Evolutionary conservation across 92 coral and sea anemone species (phyloP).

Genomic region (Palythoa caribaeorum): DNA sequence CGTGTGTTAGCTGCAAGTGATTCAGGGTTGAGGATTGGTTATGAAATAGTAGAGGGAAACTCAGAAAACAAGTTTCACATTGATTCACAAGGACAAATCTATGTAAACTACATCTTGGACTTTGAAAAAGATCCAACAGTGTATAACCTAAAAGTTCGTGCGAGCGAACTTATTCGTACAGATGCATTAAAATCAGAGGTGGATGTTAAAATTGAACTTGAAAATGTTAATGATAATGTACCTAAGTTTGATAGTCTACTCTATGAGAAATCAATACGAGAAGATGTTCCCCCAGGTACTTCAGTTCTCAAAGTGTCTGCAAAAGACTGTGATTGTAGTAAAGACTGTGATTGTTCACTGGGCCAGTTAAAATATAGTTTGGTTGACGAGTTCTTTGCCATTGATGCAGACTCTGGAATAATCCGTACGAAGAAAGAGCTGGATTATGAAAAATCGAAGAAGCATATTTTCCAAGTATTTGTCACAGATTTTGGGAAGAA

Average conservation of each 20-base stretch:
- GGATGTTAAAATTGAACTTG: constrained; percentile 77
- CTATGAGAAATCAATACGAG: constrained; percentile 64
- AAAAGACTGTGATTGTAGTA: constrained; percentile 83
- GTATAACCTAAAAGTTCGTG: constrained; percentile 73
- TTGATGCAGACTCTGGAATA: constrained; percentile 77
- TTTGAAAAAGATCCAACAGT: constrained; percentile 59
- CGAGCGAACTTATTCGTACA: constrained; percentile 75
- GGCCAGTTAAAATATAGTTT: constrained; percentile 76
- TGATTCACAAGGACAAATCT: constrained; percentile 65
- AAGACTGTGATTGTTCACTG: constrained; percentile 60
- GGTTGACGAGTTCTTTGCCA: constrained; percentile 54
- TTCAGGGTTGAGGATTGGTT: constrained; percentile 84
- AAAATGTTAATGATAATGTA: constrained; percentile 79
- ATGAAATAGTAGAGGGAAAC: constrained; percentile 67
- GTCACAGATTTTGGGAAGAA: constrained; percentile 78
- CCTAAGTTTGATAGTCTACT: constrained; percentile 62
- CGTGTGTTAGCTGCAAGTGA: constrained; percentile 78
- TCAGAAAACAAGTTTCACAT: constrained; percentile 63
- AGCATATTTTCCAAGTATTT: constrained; percentile 67
- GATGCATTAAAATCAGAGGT: constrained; percentile 65
- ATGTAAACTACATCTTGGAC: constrained; percentile 77
- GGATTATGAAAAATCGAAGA: constrained; percentile 69
- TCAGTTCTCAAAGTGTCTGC: constrained; percentile 73
- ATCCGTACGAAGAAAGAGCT: constrained; percentile 71
- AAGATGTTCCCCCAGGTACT: constrained; percentile 66